phyloP scores from a whole-genome alignment of 1,140 invertebrate genomes.

The Saccostrea cuccullata region DNA sequence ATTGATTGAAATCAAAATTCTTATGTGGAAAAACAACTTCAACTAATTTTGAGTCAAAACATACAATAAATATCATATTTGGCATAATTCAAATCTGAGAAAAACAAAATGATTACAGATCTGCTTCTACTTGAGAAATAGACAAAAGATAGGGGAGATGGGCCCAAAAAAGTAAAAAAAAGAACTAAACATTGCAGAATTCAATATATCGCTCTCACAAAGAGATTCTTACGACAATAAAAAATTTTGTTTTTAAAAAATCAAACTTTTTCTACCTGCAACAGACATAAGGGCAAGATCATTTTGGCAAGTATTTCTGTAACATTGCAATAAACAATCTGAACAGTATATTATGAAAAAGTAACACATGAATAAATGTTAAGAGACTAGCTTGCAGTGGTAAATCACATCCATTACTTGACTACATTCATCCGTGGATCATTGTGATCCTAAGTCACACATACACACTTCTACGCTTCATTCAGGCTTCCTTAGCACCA shows the following conservation, averaged over 20 bases:
- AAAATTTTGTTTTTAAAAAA: background rate
- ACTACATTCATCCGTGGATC: background rate
- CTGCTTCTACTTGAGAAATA: background rate
- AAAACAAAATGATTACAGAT: background rate
- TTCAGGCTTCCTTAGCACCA: slow-evolving; percentile 46
- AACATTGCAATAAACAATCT: slow-evolving; percentile 52
- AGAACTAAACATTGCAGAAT: no score
- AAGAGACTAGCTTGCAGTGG: slow-evolving; percentile 53
- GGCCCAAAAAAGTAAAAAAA: background rate
- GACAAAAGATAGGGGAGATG: background rate
- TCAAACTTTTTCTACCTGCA: background rate
- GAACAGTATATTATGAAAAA: slow-evolving; percentile 38
- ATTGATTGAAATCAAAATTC: background rate
- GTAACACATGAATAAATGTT: slow-evolving; percentile 47
- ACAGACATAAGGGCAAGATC: slow-evolving; percentile 59
- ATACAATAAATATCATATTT: background rate
- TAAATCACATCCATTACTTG: slow-evolving; percentile 37
- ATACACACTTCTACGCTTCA: background rate
- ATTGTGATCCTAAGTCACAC: slow-evolving; percentile 31
- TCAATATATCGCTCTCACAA: background rate
- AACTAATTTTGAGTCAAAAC: background rate
- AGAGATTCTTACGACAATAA: slow-evolving; percentile 25
- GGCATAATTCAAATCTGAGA: background rate
- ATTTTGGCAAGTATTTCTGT: slow-evolving; percentile 65
- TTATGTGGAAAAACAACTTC: background rate